These are phyloP conservation scores for Eristalis arbustorum DNA, from an alignment of 2,888 invertebrate species.

Conservation along the genomic window DNA sequence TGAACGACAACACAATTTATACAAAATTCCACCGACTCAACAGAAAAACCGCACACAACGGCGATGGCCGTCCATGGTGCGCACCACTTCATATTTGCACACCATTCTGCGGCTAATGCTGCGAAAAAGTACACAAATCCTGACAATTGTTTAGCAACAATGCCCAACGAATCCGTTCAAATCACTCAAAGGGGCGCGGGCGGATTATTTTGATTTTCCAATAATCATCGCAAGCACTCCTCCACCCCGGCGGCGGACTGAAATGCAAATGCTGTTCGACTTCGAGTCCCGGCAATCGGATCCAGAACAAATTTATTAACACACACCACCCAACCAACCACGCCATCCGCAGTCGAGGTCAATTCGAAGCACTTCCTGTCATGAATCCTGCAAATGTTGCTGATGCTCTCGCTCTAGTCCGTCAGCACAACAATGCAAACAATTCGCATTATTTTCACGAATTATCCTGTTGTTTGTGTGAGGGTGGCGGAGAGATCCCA, in stretches of 20 bases:
- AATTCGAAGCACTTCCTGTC: conserved; percentile 34
- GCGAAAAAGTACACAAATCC: not conserved
- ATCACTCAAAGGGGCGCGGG: conserved; percentile 44
- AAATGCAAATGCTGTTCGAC: conserved; percentile 43
- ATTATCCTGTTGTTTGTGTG: not conserved
- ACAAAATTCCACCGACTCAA: too few relatives aligned
- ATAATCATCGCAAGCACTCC: not conserved
- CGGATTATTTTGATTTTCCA: conserved; percentile 51
- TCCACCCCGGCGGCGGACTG: not conserved
- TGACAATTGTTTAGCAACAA: not conserved
- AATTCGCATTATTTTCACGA: conserved; percentile 58
- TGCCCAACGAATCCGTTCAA: not conserved
- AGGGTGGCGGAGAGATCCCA: not conserved
- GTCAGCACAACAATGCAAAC: conserved; percentile 54
- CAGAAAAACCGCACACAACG: too few relatives aligned
- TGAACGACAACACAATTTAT: too few relatives aligned
- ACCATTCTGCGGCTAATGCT: not conserved
- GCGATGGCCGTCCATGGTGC: too few relatives aligned
- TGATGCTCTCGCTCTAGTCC: conserved; percentile 25
- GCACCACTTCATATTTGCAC: not conserved
- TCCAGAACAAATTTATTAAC: conserved; percentile 61
- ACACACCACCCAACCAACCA: not conserved
- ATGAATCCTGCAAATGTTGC: conserved; percentile 32
- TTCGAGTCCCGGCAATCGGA: conserved; percentile 37
- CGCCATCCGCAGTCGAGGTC: conserved; percentile 14